These are phyloP conservation scores for Amblyteles armatorius DNA, from an alignment of 2,888 invertebrate species.

Conservation along the genomic window DNA sequence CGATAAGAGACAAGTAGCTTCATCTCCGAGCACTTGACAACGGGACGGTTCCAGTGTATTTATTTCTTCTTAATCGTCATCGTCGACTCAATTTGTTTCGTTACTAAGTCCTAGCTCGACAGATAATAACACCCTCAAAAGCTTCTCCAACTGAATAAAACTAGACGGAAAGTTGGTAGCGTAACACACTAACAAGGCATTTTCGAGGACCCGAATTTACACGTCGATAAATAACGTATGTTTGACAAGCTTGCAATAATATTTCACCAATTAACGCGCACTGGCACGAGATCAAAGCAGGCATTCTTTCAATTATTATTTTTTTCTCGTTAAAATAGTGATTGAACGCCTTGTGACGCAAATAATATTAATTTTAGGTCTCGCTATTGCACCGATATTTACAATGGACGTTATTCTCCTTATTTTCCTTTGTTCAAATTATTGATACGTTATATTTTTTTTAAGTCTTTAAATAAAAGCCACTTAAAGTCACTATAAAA, in stretches of 20 bases:
- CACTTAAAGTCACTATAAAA: conserved; percentile 78
- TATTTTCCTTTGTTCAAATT: conserved; percentile 71
- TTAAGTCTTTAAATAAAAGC: conserved; percentile 74
- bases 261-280: conserved; percentile 63
- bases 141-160: conserved; percentile 52
- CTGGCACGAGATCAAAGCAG: conserved; percentile 73
- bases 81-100: conserved; percentile 19
- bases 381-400: conserved; percentile 83
- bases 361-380: conserved; percentile 80
- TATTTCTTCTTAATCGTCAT: conserved; percentile 32
- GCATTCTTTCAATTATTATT: conserved; percentile 62
- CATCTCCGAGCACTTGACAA: background rate
- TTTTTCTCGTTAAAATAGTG: conserved; percentile 70
- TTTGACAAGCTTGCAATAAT: conserved; percentile 31
- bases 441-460: conserved; percentile 60
- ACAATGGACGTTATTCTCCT: conserved; percentile 81
- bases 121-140: conserved; percentile 41
- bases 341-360: conserved; percentile 74
- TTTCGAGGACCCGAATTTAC: conserved; percentile 49
- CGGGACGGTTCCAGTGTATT: conserved; percentile 12
- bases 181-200: conserved; percentile 58
- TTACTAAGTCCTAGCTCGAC: conserved; percentile 35
- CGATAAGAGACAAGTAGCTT: background rate
- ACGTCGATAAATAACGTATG: conserved; percentile 42
- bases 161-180: conserved; percentile 35